These are phyloP conservation scores for Oreamnos americanus DNA, from an alignment of 2,113 vertebrate species.

Conservation along the genomic window DNA sequence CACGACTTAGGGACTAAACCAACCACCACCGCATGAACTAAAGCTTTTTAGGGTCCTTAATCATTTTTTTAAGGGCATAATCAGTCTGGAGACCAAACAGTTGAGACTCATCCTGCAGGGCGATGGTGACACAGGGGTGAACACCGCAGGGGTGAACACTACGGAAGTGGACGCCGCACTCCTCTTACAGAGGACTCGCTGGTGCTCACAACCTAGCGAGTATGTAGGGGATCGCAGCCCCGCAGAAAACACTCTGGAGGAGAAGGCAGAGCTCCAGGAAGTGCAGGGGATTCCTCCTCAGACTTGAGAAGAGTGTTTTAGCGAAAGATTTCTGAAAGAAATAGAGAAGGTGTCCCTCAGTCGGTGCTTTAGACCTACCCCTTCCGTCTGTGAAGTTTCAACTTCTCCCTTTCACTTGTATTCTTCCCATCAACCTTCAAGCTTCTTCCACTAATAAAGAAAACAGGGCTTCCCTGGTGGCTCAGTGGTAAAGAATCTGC, in stretches of 20 bases:
- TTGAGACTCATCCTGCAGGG: not conserved
- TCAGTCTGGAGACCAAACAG: not conserved
- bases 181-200: not conserved
- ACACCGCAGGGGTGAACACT: not conserved
- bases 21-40: not conserved
- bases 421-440: not conserved
- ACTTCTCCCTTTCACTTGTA: not conserved
- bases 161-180: fast-evolving
- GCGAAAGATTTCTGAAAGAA: not conserved
- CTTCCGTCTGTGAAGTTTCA: not conserved
- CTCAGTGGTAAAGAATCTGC: not conserved
- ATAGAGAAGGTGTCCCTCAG: not conserved
- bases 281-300: not conserved
- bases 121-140: not conserved
- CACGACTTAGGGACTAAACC: not conserved
- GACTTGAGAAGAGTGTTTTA: not conserved
- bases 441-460: not conserved
- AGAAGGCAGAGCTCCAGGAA: not conserved
- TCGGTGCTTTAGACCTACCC: not conserved
- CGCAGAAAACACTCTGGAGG: not conserved
- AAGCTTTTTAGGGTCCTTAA: not conserved
- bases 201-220: not conserved
- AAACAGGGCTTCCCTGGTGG: not conserved
- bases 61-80: not conserved
- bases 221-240: fast-evolving